Percentiles rank a stretch among this genome's conserved stretches.
Conservation (phyloP, 2,113 vertebrate species). For the Brachypodius melanocephalos region DNA sequence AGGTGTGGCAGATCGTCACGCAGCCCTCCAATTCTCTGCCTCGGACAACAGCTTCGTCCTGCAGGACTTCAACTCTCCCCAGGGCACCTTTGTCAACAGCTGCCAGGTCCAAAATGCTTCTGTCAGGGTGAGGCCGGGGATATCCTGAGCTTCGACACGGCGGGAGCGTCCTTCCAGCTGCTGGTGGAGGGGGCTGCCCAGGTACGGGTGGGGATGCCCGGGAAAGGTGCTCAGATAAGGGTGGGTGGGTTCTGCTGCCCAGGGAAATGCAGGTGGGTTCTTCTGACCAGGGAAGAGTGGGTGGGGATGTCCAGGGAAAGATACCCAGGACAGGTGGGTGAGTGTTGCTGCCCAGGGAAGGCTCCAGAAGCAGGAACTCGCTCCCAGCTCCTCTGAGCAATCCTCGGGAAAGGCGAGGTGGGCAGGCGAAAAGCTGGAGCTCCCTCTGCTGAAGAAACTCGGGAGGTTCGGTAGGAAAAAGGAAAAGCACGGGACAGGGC, state of each 20-base stretch:
- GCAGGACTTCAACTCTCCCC: conserved; percentile 75
- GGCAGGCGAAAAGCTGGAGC: background rate
- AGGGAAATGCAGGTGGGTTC: too few relatives aligned
- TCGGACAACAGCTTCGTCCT: conserved; percentile 42
- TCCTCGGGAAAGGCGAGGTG: fast-evolving
- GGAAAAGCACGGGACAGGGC: background rate
- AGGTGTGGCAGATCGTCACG: background rate
- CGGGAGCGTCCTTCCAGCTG: background rate
- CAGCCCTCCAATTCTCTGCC: background rate
- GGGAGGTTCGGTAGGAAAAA: background rate
- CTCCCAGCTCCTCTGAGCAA: background rate
- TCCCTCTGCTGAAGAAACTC: conserved; percentile 16
- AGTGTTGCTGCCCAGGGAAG: background rate
- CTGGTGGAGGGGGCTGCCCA: background rate
- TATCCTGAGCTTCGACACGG: conserved; percentile 70
- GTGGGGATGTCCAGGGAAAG: too few relatives aligned
- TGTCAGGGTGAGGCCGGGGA: conserved; percentile 71
- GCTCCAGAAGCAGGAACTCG: background rate
- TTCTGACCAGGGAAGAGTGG: too few relatives aligned
- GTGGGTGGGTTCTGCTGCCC: background rate
- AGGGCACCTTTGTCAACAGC: conserved; percentile 78
- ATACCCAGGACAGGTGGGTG: too few relatives aligned
- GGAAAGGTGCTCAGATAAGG: background rate
- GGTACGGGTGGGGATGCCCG: background rate
- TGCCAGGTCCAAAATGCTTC: conserved; percentile 82